Conservation (phyloP, 2,113 vertebrate genomes). For the Erythrocercus mccallii region DNA sequence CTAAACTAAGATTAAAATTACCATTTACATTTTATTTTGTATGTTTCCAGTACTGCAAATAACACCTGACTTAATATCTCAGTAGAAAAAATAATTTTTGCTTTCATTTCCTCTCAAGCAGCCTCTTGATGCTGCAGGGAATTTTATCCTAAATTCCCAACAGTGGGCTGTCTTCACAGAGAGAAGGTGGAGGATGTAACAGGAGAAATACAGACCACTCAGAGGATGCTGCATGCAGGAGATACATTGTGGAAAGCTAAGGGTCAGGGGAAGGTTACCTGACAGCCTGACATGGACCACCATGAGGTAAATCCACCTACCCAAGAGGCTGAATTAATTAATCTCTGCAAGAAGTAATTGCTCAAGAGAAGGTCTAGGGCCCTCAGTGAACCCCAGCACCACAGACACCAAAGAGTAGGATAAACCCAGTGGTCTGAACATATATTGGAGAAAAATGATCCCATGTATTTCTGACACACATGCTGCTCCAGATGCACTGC, state of each 20-base stretch:
- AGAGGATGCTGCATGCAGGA: not conserved
- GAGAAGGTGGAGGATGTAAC: not conserved
- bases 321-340: not conserved
- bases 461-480: not conserved
- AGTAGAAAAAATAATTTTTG: not conserved
- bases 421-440: not conserved
- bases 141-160: not conserved
- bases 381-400: not conserved
- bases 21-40: not conserved
- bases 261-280: not conserved
- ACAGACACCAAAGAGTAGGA: not conserved
- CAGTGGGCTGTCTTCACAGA: not conserved
- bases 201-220: not conserved
- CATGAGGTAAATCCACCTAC: accelerated
- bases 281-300: not conserved
- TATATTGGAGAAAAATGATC: not conserved
- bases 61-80: not conserved
- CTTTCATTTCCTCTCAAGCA: not conserved
- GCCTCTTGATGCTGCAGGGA: not conserved
- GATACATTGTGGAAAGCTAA: not conserved
- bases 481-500: not conserved
- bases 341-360: not conserved
- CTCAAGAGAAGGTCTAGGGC: not conserved
- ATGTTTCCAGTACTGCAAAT: not conserved
- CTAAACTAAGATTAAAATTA: not conserved